Percentiles rank a stretch among this genome's conserved stretches.
Evolutionary conservation across 2,888 invertebrate genomes (phyloP).

Genomic region (Drosophila mercatorum): DNA sequence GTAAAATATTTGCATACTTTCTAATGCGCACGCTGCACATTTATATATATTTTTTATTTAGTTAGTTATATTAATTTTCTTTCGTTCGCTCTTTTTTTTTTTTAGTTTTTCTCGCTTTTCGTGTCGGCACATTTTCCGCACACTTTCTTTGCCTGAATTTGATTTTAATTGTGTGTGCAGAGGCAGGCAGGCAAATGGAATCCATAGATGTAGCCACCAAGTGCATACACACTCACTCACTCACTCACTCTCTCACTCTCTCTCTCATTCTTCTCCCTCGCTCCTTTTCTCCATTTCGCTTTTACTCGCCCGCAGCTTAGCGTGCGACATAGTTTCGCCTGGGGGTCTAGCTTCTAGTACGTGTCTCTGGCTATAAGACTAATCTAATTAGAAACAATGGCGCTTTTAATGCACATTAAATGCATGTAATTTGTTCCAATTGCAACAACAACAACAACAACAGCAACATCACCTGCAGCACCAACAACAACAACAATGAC

Average conservation of each 20-base stretch:
- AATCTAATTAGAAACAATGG: constrained; percentile 77
- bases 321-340: constrained; percentile 73
- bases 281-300: background rate
- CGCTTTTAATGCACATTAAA: constrained; percentile 65
- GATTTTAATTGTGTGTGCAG: constrained; percentile 61
- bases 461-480: constrained; percentile 22
- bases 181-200: constrained; percentile 38
- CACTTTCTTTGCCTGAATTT: constrained; percentile 63
- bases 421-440: constrained; percentile 68
- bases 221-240: background rate
- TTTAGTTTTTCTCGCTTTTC: constrained; percentile 17
- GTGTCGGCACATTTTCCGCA: constrained; percentile 48
- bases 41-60: constrained; percentile 27
- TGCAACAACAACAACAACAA: constrained; percentile 27
- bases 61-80: constrained; percentile 32
- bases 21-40: constrained; percentile 63
- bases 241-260: background rate
- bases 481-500: constrained; percentile 21
- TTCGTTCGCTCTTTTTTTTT: background rate
- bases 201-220: constrained; percentile 31
- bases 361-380: constrained; percentile 41
- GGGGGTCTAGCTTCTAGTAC: constrained; percentile 48
- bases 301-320: constrained; percentile 34
- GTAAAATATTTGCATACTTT: constrained; percentile 77
- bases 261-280: background rate